Conservation (phyloP, 2,113 vertebrate genomes). For the Potamarius usumacintae region DNA sequence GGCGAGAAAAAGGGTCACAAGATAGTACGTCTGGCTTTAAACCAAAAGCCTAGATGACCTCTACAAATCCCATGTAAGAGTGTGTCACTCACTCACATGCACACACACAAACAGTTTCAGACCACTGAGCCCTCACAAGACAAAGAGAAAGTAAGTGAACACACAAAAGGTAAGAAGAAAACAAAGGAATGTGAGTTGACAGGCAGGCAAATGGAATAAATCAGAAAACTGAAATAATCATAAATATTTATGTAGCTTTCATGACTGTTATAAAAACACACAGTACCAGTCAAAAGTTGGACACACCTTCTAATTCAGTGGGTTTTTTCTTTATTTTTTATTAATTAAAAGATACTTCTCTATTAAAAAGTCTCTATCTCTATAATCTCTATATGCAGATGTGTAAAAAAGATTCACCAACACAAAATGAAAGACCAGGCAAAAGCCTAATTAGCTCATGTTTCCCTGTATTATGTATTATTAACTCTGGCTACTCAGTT, state of each 20-base stretch:
- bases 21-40: slow-evolving; percentile 67
- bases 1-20: slow-evolving; percentile 62
- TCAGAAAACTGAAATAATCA: not conserved
- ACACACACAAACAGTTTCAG: slow-evolving; percentile 48
- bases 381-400: slow-evolving; percentile 34
- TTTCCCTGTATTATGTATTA: slow-evolving; percentile 40
- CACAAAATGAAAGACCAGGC: slow-evolving; percentile 36
- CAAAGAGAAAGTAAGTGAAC: slow-evolving; percentile 24
- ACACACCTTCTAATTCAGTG: too few relatives aligned
- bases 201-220: slow-evolving; percentile 3
- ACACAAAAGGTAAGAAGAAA: not conserved
- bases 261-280: not conserved
- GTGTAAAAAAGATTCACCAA: slow-evolving; percentile 32
- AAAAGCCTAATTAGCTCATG: slow-evolving; percentile 50
- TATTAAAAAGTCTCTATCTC: not conserved
- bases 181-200: not conserved
- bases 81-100: slow-evolving; percentile 61
- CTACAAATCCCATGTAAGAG: slow-evolving; percentile 65
- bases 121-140: not conserved
- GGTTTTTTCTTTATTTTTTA: too few relatives aligned
- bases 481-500: slow-evolving; percentile 49
- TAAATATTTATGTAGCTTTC: not conserved
- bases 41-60: slow-evolving; percentile 55
- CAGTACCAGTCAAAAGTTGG: too few relatives aligned
- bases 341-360: too few relatives aligned